Evolutionary conservation across 2,888 invertebrate genomes (phyloP), one percentile per base, ranked within the genome.

Genomic region (Clunio marinus): DNA sequence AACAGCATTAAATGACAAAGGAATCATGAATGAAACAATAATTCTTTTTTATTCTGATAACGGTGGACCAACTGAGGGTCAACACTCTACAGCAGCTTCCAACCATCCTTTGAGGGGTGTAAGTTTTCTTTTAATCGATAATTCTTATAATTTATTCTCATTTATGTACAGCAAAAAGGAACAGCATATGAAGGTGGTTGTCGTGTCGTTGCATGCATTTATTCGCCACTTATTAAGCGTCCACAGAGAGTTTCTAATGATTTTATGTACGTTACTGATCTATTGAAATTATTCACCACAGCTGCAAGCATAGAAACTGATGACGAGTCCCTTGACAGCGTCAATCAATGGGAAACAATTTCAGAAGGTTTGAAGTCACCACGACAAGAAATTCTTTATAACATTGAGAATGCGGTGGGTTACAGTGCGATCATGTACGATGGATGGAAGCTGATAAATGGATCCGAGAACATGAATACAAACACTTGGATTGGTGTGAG

Each of bases 31-130:
- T 51, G 88, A 95, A 75, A 89, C 93, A 0, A 84, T 96, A 57
- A 83, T 96, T 66, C 77, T 93, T 1, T 96, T 96, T 75, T 84
- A 89, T 72, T 88, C 93, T 10, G 96, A 96, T 76, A 96, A 96
- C 75, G 93, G 94, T 0, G 91, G 88, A 0, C 90, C 91, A 60
- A 87, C 91, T 0, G 80, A 83, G 69, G 93, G 91, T 0, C 73
- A 83, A 60, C 85, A 86, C 74, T 75, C 81, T 62, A 95, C 93
- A 77, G 84, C 84, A 60, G 91, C 86, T 8, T 89, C 89, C 17
- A 91, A 91, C 78, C 89, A 84, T 82, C 91, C 91, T n/a, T 76
- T 91, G 10, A 82, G 88, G 76, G 91, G 91, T 22, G 32, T 32
- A 32, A 32, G 32, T 13, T 35, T 28, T 28, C 25, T 46, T 45